These are phyloP conservation scores for Drosophila limbata DNA, from an alignment of 2,888 invertebrate genomes.

Conservation along the genomic window DNA sequence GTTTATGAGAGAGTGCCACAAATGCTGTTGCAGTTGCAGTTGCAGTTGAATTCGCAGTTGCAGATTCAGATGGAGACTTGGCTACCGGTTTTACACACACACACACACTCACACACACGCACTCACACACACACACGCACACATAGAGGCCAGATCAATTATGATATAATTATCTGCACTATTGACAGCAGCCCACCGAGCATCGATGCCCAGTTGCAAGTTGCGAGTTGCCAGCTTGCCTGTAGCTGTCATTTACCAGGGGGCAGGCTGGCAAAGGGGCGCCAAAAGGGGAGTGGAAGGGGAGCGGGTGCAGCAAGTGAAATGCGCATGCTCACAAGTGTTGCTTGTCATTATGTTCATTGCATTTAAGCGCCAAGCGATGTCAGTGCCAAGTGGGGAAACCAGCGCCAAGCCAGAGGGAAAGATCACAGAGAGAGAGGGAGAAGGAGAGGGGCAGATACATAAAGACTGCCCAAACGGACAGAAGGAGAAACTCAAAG, in stretches of 20 bases:
- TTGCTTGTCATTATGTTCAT: conserved; percentile 82
- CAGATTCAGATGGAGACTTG: conserved; percentile 16
- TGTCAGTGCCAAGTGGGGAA: conserved; percentile 12
- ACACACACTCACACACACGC: conserved; percentile 29
- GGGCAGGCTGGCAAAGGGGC: background rate
- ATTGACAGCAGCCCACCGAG: conserved; percentile 71
- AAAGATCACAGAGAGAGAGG: background rate
- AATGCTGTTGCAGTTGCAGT: conserved; percentile 12
- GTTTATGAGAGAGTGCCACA: conserved; percentile 59
- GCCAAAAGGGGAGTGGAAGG: background rate
- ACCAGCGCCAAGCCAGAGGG: background rate
- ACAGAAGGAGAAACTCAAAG: conserved; percentile 36
- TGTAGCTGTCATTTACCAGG: background rate
- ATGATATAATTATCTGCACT: conserved; percentile 78
- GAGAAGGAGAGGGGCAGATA: background rate
- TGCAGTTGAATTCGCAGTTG: conserved; percentile 35
- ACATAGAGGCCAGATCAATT: conserved; percentile 63
- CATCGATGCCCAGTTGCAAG: conserved; percentile 16
- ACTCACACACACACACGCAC: conserved; percentile 23
- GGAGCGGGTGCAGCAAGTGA: conserved; percentile 51
- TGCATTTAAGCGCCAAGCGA: conserved; percentile 79
- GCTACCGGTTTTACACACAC: conserved; percentile 72
- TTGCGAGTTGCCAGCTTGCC: conserved; percentile 6
- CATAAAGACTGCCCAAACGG: conserved; percentile 15
- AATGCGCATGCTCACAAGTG: conserved; percentile 82